Percentiles rank a stretch among this genome's conserved stretches.
These are phyloP conservation scores for Rotaria magnacalcarata DNA, from an alignment of 2,888 invertebrate genomes.

Conservation along the genomic window DNA sequence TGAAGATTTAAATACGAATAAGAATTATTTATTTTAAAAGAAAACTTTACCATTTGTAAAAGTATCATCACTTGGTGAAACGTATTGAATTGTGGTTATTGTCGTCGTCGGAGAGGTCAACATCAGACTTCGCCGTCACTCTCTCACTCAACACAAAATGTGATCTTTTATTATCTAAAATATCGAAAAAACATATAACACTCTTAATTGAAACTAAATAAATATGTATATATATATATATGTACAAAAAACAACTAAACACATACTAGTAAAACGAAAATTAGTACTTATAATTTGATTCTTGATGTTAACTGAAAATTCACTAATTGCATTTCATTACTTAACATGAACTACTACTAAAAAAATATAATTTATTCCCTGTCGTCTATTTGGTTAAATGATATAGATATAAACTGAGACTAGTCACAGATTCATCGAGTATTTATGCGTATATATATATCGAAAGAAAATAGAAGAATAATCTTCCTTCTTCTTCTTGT, in stretches of 20 bases:
- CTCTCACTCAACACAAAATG: conserved; percentile 6
- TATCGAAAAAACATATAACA: background rate
- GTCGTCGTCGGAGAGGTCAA: conserved; percentile 14
- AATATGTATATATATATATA: too few relatives aligned
- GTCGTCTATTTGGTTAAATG: background rate
- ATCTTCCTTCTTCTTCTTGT: background rate
- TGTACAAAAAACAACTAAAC: too few relatives aligned
- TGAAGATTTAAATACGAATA: background rate
- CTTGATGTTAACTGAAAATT: background rate
- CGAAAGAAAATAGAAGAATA: background rate
- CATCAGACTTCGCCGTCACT: conserved; percentile 23
- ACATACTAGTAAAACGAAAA: too few relatives aligned
- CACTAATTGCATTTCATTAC: background rate
- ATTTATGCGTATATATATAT: background rate
- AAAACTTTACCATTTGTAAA: background rate
- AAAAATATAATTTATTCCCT: too few relatives aligned
- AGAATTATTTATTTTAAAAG: background rate
- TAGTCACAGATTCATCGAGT: background rate
- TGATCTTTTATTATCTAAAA: background rate
- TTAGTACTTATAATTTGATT: background rate
- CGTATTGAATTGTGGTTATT: background rate
- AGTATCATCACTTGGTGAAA: background rate
- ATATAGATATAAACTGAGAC: background rate
- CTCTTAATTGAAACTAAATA: too few relatives aligned
- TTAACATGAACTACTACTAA: too few relatives aligned